phyloP scores from a whole-genome alignment of 2,113 vertebrate genomes.

The Puffinus mauretanicus region DNA sequence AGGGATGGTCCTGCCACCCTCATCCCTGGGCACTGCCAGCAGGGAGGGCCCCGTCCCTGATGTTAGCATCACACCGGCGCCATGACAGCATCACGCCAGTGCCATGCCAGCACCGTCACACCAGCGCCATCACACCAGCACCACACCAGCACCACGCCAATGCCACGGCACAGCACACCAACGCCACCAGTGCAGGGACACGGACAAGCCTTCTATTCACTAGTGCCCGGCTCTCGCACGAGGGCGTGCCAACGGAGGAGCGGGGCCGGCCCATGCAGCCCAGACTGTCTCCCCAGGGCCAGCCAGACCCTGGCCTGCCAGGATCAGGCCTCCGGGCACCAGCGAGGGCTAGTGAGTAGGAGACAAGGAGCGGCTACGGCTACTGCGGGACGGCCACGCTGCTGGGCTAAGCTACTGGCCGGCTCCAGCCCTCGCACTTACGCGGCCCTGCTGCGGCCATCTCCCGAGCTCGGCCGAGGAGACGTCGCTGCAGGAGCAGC shows the following conservation, averaged over 20 bases:
- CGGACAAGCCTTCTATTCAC: not conserved
- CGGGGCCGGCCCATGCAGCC: not conserved
- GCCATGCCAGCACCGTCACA: not conserved
- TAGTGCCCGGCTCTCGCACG: not conserved
- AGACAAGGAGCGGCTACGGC: not conserved
- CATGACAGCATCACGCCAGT: not conserved
- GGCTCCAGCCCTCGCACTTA: constrained; percentile 70
- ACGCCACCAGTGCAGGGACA: not conserved
- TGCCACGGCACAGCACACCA: not conserved
- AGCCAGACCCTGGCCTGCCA: not conserved
- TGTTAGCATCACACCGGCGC: too few relatives aligned
- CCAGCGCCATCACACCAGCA: not conserved
- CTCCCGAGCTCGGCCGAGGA: constrained; percentile 69
- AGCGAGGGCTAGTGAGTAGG: not conserved
- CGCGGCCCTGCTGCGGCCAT: constrained; percentile 59
- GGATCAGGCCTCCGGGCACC: not conserved
- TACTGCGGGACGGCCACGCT: not conserved
- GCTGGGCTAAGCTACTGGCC: constrained; percentile 29
- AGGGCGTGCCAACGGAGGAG: fast-evolving
- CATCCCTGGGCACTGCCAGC: too few relatives aligned
- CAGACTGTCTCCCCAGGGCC: not conserved
- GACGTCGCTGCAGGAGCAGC: constrained; percentile 79
- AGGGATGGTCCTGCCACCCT: too few relatives aligned
- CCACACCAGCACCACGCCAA: not conserved
- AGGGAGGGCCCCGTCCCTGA: too few relatives aligned